Percentiles rank a stretch among this genome's conserved stretches.
phyloP scores from a whole-genome alignment of 2,113 vertebrate genomes.

The Actenoides lindsayi region DNA sequence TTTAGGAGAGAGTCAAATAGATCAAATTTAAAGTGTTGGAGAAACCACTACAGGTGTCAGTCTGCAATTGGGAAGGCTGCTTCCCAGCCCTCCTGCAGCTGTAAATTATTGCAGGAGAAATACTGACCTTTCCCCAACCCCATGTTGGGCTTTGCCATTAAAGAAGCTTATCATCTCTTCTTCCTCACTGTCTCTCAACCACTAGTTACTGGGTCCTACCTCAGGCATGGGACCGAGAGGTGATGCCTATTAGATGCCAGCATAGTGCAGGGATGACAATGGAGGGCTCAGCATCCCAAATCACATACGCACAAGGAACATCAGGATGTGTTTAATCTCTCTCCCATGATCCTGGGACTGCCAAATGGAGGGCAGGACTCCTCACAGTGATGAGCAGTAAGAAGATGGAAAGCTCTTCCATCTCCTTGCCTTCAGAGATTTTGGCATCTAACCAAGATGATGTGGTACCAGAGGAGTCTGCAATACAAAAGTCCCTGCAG shows the following conservation, averaged over 20 bases:
- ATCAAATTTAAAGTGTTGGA: not conserved
- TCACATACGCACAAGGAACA: not conserved
- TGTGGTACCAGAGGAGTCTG: not conserved
- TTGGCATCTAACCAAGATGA: not conserved
- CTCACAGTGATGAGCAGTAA: not conserved
- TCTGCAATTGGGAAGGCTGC: not conserved
- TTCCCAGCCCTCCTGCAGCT: not conserved
- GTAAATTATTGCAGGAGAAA: not conserved
- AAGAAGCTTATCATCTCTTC: not conserved
- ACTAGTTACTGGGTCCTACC: too few species aligned
- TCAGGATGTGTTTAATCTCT: not conserved
- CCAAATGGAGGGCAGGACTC: not conserved
- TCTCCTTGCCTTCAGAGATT: not conserved
- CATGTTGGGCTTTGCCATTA: not conserved
- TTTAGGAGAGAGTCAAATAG: not conserved
- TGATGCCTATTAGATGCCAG: not conserved
- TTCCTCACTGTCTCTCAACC: not conserved
- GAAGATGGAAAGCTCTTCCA: not conserved
- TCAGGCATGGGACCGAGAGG: not conserved
- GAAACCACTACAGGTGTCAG: not conserved
- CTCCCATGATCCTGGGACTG: not conserved
- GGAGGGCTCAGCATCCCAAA: not conserved
- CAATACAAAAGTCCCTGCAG: not conserved
- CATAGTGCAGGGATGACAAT: fast-evolving
- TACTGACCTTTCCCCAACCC: not conserved